Conservation (phyloP, 2,888 invertebrate species). For the Synergus umbraculus region DNA sequence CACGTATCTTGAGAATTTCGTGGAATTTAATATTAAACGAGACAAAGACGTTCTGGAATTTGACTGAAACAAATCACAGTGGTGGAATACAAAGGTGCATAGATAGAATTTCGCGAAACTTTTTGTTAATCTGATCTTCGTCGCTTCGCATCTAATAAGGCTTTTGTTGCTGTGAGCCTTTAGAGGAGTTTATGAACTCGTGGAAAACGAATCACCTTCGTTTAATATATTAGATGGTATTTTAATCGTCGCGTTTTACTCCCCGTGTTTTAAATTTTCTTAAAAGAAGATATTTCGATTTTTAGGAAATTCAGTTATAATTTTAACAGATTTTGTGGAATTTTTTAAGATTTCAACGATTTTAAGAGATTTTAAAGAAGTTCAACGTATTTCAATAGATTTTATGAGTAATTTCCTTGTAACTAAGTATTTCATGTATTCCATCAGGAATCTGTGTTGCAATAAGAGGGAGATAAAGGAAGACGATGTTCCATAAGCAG, state of each 20-base stretch:
- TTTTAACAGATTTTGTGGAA: no score
- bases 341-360: no score
- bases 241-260: no score
- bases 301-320: no score
- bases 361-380: no score
- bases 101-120: not conserved
- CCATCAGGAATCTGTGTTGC: not conserved
- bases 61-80: slow-evolving; percentile 47
- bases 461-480: slow-evolving; percentile 29
- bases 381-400: no score
- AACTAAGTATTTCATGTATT: not conserved
- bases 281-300: no score
- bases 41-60: not conserved
- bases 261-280: no score
- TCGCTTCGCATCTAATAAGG: not conserved
- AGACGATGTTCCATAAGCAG: slow-evolving; percentile 9
- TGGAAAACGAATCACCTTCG: not conserved
- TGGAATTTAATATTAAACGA: no score
- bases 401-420: not conserved
- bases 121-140: not conserved
- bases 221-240: slow-evolving; percentile 10
- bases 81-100: not conserved
- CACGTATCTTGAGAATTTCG: no score
- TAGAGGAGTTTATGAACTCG: slow-evolving; percentile 1
- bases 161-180: not conserved